Conservation (phyloP, 2,113 vertebrate genomes). For the Potamarius usumacintae region DNA sequence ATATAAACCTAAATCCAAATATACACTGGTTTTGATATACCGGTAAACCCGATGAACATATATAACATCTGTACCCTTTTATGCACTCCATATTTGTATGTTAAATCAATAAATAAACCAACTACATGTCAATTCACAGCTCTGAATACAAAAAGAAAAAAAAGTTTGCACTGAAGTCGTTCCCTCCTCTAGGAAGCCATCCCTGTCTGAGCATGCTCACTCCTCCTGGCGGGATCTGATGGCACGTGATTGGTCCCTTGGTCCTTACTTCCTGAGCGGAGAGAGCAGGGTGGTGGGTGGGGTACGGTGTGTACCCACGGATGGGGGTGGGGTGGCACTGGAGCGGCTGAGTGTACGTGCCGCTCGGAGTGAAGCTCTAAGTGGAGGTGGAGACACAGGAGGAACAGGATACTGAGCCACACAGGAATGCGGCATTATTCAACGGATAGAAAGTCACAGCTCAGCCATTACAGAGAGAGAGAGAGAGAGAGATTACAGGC, state of each 20-base stretch:
- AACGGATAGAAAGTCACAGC: constrained; percentile 19
- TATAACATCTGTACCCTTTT: not conserved
- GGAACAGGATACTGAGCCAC: constrained; percentile 76
- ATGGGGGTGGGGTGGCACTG: constrained; percentile 31
- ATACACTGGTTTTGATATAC: not conserved
- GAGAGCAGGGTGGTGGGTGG: constrained; percentile 67
- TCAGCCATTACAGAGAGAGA: constrained; percentile 26
- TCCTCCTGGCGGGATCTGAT: constrained; percentile 62
- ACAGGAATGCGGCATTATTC: constrained; percentile 71
- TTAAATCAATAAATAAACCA: too few species aligned
- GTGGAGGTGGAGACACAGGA: constrained; percentile 67
- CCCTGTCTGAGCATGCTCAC: not conserved
- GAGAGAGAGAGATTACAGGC: not conserved
- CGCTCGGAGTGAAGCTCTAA: constrained; percentile 58
- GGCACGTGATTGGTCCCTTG: constrained; percentile 73
- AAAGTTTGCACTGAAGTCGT: not conserved
- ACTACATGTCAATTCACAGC: not conserved
- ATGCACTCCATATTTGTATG: not conserved
- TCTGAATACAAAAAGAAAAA: not conserved
- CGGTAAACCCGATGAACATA: not conserved
- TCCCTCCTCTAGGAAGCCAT: not conserved
- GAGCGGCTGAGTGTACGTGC: constrained; percentile 70
- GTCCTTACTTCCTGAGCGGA: constrained; percentile 78
- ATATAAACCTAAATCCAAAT: not conserved
- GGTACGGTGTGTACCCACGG: constrained; percentile 58